These are phyloP conservation scores for Crepidodera aurea DNA, from an alignment of 2,888 invertebrate species.

Conservation along the genomic window DNA sequence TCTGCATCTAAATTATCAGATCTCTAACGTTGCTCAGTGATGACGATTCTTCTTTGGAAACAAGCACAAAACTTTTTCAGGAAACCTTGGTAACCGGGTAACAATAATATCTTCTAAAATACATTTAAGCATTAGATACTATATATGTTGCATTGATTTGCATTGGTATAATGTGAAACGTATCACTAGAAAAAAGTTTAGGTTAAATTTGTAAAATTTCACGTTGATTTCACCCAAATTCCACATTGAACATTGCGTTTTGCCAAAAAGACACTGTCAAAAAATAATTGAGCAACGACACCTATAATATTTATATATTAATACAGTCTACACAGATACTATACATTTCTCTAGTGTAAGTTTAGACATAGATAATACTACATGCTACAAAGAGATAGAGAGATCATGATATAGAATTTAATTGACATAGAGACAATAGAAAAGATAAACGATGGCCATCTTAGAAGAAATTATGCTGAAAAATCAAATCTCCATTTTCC, in stretches of 20 bases:
- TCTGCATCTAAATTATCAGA: no score
- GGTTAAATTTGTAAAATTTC: slow-evolving; percentile 35
- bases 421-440: slow-evolving; percentile 56
- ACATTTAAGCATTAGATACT: slow-evolving; percentile 40
- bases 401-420: slow-evolving; percentile 52
- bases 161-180: slow-evolving; percentile 45
- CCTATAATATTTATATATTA: slow-evolving; percentile 57
- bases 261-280: slow-evolving; percentile 59
- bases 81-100: slow-evolving; percentile 55
- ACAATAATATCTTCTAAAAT: slow-evolving; percentile 42
- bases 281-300: slow-evolving; percentile 61
- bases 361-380: slow-evolving; percentile 52
- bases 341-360: slow-evolving; percentile 46
- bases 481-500: slow-evolving; percentile 33
- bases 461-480: slow-evolving; percentile 28
- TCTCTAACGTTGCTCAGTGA: no score
- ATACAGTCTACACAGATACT: slow-evolving; percentile 55
- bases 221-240: slow-evolving; percentile 63
- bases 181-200: slow-evolving; percentile 34
- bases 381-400: slow-evolving; percentile 51
- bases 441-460: slow-evolving; percentile 41
- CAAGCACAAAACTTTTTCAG: slow-evolving; percentile 36
- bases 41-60: slow-evolving; percentile 18
- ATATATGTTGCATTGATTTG: slow-evolving; percentile 53
- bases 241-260: slow-evolving; percentile 61